These are phyloP conservation scores for Ctenosaura bakeri DNA, from an alignment of 2,797 vertebrate genomes.

Conservation along the genomic window DNA sequence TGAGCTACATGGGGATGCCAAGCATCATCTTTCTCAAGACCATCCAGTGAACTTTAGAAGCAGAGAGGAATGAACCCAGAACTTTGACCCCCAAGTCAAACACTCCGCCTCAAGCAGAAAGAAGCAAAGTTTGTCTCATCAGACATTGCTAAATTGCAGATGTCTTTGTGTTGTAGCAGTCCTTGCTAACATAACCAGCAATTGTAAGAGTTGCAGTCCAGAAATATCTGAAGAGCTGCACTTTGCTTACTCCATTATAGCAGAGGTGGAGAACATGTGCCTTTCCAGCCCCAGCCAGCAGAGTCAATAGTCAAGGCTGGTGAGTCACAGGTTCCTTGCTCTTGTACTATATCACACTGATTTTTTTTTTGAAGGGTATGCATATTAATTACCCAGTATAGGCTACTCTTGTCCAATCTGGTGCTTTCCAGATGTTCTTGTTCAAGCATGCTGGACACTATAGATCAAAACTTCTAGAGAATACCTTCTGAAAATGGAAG, in stretches of 20 bases:
- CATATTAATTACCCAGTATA: background rate
- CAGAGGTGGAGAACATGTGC: background rate
- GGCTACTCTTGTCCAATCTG: background rate
- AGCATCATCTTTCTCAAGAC: no score
- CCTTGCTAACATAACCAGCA: no score
- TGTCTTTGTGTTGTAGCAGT: no score
- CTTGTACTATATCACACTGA: background rate
- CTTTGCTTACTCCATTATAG: background rate
- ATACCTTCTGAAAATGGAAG: background rate
- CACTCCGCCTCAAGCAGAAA: background rate
- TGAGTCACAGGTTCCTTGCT: background rate
- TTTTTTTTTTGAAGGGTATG: background rate
- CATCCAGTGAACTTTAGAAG: background rate
- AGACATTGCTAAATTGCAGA: no score
- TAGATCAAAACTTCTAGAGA: background rate
- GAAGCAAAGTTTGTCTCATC: no score
- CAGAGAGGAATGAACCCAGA: background rate
- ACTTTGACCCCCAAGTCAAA: background rate
- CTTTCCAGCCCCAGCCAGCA: background rate
- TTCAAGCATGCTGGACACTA: background rate
- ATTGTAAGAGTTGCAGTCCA: no score
- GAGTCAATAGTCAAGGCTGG: background rate
- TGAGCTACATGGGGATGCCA: background rate
- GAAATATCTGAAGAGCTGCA: no score
- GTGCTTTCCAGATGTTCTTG: background rate